A percentile compares a stretch with the other conserved stretches of the same genome.
phyloP scores from a whole-genome alignment of 2,888 invertebrate species.

The Drosophila macrospina region DNA sequence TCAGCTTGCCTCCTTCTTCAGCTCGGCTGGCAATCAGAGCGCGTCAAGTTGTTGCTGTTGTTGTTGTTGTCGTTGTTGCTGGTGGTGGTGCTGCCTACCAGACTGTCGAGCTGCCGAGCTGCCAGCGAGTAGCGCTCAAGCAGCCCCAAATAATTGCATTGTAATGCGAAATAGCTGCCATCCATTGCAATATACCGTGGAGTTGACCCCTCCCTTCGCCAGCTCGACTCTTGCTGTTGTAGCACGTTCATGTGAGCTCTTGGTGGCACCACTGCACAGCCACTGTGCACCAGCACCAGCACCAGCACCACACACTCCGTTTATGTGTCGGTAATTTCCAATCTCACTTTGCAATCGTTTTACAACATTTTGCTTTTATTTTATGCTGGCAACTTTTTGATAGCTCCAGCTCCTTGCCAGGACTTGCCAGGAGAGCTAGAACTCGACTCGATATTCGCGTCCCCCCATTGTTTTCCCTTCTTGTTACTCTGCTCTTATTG shows the following conservation, averaged over 20 bases:
- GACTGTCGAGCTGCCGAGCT: conserved; percentile 15
- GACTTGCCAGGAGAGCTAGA: conserved; percentile 10
- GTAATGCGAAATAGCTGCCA: conserved; percentile 81
- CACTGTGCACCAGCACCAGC: conserved; percentile 14
- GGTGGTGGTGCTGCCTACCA: conserved; percentile 3
- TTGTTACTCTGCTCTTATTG: conserved; percentile 60
- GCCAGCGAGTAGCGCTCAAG: conserved; percentile 62
- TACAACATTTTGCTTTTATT: conserved; percentile 81
- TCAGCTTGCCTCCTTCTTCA: conserved; percentile 12
- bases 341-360: conserved; percentile 82
- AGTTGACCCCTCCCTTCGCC: conserved; percentile 44
- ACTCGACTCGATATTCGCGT: conserved; percentile 33
- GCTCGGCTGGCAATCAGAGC: conserved; percentile 69
- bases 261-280: background rate
- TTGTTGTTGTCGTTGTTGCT: conserved; percentile 21
- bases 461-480: conserved; percentile 4
- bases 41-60: conserved; percentile 50
- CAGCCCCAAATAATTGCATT: conserved; percentile 83
- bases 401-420: conserved; percentile 59
- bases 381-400: conserved; percentile 74
- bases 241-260: conserved; percentile 65
- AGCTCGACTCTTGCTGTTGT: conserved; percentile 72
- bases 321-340: conserved; percentile 83
- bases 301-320: conserved; percentile 42
- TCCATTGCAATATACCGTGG: conserved; percentile 37